phyloP scores from a whole-genome alignment of 2,797 vertebrate species.

The Girardinus metallicus region DNA sequence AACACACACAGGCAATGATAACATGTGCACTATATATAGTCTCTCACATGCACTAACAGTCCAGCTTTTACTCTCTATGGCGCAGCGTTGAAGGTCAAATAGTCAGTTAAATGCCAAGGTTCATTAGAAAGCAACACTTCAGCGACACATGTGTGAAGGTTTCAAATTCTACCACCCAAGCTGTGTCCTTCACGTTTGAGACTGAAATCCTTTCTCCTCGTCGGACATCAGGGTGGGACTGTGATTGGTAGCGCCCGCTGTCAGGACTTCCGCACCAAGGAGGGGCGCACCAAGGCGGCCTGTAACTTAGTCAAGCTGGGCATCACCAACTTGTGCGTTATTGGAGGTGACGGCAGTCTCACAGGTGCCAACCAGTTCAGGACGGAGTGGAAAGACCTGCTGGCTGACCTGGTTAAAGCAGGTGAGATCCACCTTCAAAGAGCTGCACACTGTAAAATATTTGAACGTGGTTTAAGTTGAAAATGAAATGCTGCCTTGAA shows the following conservation, averaged over 20 bases:
- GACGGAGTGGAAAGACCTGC: slow-evolving; percentile 87
- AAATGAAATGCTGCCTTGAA: too few species aligned
- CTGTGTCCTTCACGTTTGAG: slow-evolving; percentile 10
- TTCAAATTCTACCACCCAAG: slow-evolving; percentile 26
- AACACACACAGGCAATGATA: slow-evolving; percentile 13
- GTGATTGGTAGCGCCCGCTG: slow-evolving; percentile 94
- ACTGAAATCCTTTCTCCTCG: slow-evolving; percentile 28
- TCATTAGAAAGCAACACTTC: slow-evolving; percentile 46
- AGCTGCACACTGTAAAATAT: too few species aligned
- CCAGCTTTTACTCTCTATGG: slow-evolving; percentile 4
- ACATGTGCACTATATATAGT: neutral
- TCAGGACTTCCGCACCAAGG: slow-evolving; percentile 87
- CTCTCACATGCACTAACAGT: slow-evolving; percentile 14
- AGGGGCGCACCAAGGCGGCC: slow-evolving; percentile 89
- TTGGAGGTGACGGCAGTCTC: slow-evolving; percentile 93
- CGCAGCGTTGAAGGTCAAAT: slow-evolving; percentile 46
- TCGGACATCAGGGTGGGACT: slow-evolving; percentile 86
- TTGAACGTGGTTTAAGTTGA: too few species aligned
- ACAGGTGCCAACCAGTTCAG: slow-evolving; percentile 93
- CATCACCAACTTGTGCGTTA: slow-evolving; percentile 94
- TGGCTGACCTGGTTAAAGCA: slow-evolving; percentile 84
- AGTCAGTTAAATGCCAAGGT: slow-evolving; percentile 59
- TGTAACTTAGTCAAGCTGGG: slow-evolving; percentile 87
- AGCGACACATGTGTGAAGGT: slow-evolving; percentile 16
- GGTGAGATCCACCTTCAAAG: slow-evolving; percentile 71